Base-by-base conservation (phyloP, 2,797 vertebrate genomes). In the Catamblyrhynchus diadema region DNA sequence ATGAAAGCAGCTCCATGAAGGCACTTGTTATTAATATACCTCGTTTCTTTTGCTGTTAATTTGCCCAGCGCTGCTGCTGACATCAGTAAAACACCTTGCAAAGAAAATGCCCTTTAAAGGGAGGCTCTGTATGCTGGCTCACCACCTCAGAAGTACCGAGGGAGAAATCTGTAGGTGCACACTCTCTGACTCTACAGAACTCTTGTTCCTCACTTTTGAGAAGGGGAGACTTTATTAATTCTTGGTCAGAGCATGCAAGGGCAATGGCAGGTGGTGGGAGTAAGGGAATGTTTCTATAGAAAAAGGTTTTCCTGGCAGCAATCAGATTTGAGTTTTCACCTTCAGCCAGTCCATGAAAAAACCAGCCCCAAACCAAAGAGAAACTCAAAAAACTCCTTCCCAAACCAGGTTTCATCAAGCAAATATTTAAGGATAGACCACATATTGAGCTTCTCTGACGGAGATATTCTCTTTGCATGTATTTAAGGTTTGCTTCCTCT, bases 171-270 rank as follows among this genome's bases (percentile, higher is more conserved):
- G 37, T 32, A 65, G 54, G 41, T 37, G 20, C 24, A 5, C 1
- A 0, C 2, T 12, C 3, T 21, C 27, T 61, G 32, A 39, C 8
- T 20, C 17, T 32, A 35, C 12, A n/a, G 19, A 14, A 4, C 1
- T 44, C 24, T 87, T 30, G 8, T 32, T 70, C 50, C 77, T 91
- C 64, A 21, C 1, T 48, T 81, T 44, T 75, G 39, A 79, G 39
- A 28, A 50, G 30, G 17, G 13, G 9, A 74, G 5, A 47, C 30
- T 71, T 79, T 50, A 54, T 6, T 4, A n/a, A 23, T 37, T 32
- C 12, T 79, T 71, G 47, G 12, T 67, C 64, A 64, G 32, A 57
- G 20, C 0, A 0, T 17, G 16, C 14, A 64, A 80, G n/a, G 30
- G 5, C 59, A 66, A 44, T 27, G 37, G 16, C 6, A 28, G 18